These are phyloP conservation scores for Chironex yamaguchii DNA, from an alignment of 30 jellyfish, hydroid and myxozoan species.

Conservation along the genomic window DNA sequence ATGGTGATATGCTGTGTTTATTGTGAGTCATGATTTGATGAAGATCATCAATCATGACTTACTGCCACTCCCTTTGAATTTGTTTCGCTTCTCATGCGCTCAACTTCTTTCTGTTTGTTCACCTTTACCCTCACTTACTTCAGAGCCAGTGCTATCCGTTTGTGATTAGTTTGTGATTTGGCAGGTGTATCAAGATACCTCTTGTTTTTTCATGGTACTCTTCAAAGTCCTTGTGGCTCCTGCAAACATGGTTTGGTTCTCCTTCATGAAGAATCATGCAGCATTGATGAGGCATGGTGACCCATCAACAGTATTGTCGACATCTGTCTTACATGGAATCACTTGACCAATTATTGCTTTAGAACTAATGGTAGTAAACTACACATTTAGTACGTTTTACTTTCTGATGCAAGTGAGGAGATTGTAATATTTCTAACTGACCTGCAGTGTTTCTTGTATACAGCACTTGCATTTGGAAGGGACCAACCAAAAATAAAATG, in stretches of 20 bases:
- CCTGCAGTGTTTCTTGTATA: conserved; percentile 2
- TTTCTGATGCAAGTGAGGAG: conserved; percentile 1
- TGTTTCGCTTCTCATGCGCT: conserved; percentile 50
- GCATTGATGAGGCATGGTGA: conserved; percentile 36
- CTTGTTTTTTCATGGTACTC: not conserved
- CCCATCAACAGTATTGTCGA: not conserved
- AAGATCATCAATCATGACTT: conserved; percentile 36
- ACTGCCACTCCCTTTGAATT: conserved; percentile 28
- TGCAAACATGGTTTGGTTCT: not conserved
- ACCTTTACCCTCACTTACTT: conserved; percentile 29
- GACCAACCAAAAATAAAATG: conserved; percentile 31
- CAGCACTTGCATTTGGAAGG: conserved; percentile 15
- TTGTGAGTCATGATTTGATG: conserved; percentile 29
- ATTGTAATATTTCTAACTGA: conserved; percentile 20
- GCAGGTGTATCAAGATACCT: conserved; percentile 10
- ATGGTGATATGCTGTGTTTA: conserved; percentile 36
- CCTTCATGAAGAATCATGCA: not conserved
- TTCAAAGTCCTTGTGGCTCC: not conserved
- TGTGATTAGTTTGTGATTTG: conserved; percentile 31
- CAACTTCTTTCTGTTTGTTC: not conserved
- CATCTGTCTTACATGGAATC: conserved; percentile 31
- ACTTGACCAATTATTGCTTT: conserved; percentile 9
- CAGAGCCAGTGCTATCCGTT: conserved; percentile 39
- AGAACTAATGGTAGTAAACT: not conserved
- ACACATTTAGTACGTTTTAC: too few species aligned